Evolutionary conservation across 2,888 invertebrate species (phyloP).

Genomic region (Tinea pellionella): DNA sequence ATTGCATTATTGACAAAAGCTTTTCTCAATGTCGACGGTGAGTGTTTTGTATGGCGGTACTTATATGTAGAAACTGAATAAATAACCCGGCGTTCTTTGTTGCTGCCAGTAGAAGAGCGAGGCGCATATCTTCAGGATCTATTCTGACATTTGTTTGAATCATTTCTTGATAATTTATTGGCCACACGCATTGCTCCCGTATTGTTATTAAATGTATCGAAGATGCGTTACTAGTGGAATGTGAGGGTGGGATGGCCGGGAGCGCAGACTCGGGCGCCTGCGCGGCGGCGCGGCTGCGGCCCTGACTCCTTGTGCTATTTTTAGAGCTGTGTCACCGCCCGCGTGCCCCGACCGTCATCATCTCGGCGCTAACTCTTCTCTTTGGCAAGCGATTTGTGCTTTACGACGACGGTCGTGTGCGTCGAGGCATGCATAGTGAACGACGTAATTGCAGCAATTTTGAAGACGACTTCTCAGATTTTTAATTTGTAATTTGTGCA

Average conservation of each 20-base stretch:
- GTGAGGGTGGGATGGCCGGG: conserved; percentile 17
- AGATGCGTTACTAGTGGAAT: conserved; percentile 3
- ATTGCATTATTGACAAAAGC: not conserved
- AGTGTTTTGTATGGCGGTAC: not conserved
- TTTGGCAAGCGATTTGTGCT: not conserved
- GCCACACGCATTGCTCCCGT: conserved; percentile 12
- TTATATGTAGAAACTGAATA: not conserved
- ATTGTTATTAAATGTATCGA: conserved; percentile 10
- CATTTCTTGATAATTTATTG: conserved; percentile 11
- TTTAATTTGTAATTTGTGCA: conserved; percentile 2
- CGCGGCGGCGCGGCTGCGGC: conserved; percentile 33
- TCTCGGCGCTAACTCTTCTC: not conserved
- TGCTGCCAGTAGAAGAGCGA: not conserved
- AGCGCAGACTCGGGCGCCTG: conserved; percentile 26
- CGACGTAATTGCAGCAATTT: conserved; percentile 12
- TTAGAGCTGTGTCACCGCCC: conserved; percentile 61
- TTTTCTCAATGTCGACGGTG: not conserved
- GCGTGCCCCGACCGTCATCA: conserved; percentile 22
- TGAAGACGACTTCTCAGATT: conserved; percentile 8
- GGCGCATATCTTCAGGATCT: conserved; percentile 11
- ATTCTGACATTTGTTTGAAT: conserved; percentile 11
- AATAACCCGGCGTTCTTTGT: conserved; percentile 10
- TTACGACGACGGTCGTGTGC: conserved; percentile 8
- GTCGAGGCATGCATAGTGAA: conserved; percentile 12
- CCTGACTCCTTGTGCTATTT: conserved; percentile 47